These are phyloP conservation scores for Samia ricini DNA, from an alignment of 1,140 invertebrate genomes.

Conservation along the genomic window DNA sequence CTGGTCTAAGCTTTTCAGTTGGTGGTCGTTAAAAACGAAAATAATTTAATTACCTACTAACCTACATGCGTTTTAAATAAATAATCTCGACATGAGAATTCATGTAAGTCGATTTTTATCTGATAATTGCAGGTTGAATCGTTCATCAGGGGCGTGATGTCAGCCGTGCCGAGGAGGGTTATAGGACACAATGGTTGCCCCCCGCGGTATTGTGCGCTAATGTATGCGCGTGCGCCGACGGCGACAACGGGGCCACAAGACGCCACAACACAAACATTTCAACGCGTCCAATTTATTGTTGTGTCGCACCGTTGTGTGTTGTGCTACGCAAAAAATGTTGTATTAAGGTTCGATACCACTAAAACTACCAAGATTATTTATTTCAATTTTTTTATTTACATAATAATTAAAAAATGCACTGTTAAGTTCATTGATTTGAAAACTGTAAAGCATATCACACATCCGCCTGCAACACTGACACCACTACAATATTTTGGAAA, in stretches of 20 bases:
- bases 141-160: slow-evolving; percentile 50
- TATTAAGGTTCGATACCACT: slow-evolving; percentile 52
- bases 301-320: slow-evolving; percentile 50
- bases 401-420: too few species aligned
- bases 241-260: slow-evolving; percentile 54
- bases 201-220: slow-evolving; percentile 69
- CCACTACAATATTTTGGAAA: too few species aligned
- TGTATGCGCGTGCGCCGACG: slow-evolving; percentile 63
- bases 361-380: not conserved
- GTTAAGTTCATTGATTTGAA: too few species aligned
- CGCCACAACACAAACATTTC: slow-evolving; percentile 75
- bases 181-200: slow-evolving; percentile 65
- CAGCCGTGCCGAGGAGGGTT: slow-evolving; percentile 23
- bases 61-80: not conserved
- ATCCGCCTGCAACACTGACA: too few species aligned
- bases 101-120: slow-evolving; percentile 58
- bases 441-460: too few species aligned
- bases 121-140: slow-evolving; percentile 64
- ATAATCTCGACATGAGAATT: not conserved
- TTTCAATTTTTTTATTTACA: not conserved
- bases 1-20: too few species aligned
- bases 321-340: slow-evolving; percentile 62
- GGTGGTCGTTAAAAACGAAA: not conserved
- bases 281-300: slow-evolving; percentile 76
- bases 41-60: not conserved